phyloP scores from a whole-genome alignment of 2,113 vertebrate species.

The Alexandromys fortis region DNA sequence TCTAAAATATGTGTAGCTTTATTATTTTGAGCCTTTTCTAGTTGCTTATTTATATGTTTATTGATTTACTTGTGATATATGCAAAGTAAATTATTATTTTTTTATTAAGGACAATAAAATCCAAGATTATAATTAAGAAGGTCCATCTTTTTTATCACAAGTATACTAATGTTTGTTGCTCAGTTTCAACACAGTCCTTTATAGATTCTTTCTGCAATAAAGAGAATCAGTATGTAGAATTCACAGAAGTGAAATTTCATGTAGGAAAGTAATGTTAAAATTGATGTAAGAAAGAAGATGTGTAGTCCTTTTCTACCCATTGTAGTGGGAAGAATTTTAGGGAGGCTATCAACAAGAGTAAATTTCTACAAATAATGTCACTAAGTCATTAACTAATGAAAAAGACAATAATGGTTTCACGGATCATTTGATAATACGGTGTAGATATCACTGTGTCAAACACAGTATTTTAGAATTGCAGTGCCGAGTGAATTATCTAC shows the following conservation, averaged over 20 bases:
- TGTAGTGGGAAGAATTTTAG: neutral
- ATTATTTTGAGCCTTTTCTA: neutral
- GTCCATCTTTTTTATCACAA: neutral
- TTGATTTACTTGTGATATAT: neutral
- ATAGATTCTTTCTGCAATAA: neutral
- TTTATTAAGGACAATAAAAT: neutral
- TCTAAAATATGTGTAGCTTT: neutral
- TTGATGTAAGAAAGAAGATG: neutral
- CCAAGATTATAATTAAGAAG: constrained; percentile 3
- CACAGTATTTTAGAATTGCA: neutral
- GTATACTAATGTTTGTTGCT: neutral
- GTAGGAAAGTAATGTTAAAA: neutral
- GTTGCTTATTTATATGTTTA: neutral
- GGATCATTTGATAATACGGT: neutral
- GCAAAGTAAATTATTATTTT: constrained; percentile 6
- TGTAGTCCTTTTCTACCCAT: neutral
- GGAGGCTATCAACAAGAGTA: neutral
- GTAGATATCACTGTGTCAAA: neutral
- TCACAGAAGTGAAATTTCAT: neutral
- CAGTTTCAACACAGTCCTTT: neutral
- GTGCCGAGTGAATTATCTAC: neutral
- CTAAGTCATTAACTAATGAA: neutral
- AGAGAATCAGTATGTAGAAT: neutral
- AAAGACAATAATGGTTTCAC: neutral
- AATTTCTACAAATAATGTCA: neutral